Evolutionary conservation across 1,140 invertebrate genomes (phyloP).

Genomic region (Sinella curviseta): DNA sequence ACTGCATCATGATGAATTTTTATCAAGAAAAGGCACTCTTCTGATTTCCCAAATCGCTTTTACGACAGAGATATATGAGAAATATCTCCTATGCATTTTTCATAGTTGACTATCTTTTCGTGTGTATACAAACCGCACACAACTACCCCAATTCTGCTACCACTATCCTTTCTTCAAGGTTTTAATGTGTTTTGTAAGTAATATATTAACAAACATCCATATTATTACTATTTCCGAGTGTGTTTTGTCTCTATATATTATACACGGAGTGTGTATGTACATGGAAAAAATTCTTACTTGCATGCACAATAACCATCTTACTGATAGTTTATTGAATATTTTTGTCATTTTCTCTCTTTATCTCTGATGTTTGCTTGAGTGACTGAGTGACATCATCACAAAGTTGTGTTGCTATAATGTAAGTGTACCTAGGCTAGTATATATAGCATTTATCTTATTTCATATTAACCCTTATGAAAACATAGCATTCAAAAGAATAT

Average conservation of each 20-base stretch:
- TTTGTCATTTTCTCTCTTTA: slow-evolving; percentile 10
- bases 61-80: slow-evolving; percentile 25
- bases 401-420: no score
- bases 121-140: neutral
- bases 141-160: neutral
- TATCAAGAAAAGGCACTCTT: slow-evolving; percentile 24
- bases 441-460: no score
- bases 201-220: no score
- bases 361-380: slow-evolving; percentile 22
- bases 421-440: no score
- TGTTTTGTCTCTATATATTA: neutral
- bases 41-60: slow-evolving; percentile 27
- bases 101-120: slow-evolving; percentile 9
- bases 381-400: slow-evolving; percentile 6
- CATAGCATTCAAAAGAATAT: no score
- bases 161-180: no score
- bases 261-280: no score
- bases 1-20: slow-evolving; percentile 23
- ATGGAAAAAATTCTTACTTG: no score
- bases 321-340: slow-evolving; percentile 23
- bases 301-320: no score
- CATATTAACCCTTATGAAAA: no score
- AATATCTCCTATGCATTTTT: slow-evolving; percentile 20
- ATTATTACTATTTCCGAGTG: no score
- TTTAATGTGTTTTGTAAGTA: no score